These are phyloP conservation scores for Heliocidaris erythrogramma DNA, from an alignment of 35 echinoderm and acorn worm genomes.

Conservation along the genomic window DNA sequence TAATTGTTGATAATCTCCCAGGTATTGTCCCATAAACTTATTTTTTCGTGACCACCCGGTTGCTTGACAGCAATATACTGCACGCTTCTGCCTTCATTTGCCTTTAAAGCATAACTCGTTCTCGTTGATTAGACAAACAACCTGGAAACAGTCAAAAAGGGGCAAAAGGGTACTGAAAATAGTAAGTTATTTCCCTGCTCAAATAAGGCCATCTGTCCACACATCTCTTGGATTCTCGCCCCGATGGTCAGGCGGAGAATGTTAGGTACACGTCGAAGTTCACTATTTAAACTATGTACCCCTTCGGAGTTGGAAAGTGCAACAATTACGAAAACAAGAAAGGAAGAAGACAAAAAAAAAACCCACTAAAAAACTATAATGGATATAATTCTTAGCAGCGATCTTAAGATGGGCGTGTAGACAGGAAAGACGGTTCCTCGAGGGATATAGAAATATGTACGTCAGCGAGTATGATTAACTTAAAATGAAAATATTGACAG, in stretches of 20 bases:
- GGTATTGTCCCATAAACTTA: background rate
- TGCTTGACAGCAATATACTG: background rate
- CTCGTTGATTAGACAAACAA: slow-evolving; percentile 11
- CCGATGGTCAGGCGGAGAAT: background rate
- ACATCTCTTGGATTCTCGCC: background rate
- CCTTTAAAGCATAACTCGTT: background rate
- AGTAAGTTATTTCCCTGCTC: background rate
- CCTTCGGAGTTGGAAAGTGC: background rate
- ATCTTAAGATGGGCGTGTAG: background rate
- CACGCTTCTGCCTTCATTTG: background rate
- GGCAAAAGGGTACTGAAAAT: background rate
- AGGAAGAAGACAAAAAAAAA: background rate
- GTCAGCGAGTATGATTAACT: background rate
- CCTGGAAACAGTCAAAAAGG: background rate
- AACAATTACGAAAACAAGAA: background rate
- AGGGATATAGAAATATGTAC: background rate
- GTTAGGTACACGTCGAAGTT: background rate
- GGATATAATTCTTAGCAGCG: background rate
- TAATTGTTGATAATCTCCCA: background rate
- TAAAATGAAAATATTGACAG: background rate
- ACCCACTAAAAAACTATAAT: background rate
- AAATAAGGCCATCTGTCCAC: slow-evolving; percentile 8
- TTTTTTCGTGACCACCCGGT: background rate
- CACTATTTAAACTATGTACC: slow-evolving; percentile 12
- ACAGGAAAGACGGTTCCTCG: background rate